Evolutionary conservation across 1,140 invertebrate species (phyloP).

Genomic region (Coptotermes formosanus): DNA sequence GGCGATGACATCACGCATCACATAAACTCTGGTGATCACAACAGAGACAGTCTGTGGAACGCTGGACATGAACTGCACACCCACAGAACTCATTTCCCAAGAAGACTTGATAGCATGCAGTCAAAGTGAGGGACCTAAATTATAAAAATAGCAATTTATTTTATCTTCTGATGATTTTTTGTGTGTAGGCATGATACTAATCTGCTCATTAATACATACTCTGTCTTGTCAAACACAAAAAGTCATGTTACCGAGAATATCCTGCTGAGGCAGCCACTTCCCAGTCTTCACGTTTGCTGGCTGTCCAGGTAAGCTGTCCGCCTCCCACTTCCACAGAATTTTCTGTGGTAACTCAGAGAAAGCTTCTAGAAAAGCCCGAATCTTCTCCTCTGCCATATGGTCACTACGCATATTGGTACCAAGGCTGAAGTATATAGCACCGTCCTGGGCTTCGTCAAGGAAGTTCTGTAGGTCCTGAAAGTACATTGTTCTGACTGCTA

Average conservation of each 20-base stretch:
- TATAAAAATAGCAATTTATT: too few species aligned
- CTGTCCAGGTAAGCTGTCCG: conserved; percentile 47
- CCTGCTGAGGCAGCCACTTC: conserved; percentile 63
- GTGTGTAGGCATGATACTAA: too few species aligned
- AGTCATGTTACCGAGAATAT: conserved; percentile 52
- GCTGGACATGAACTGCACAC: too few species aligned
- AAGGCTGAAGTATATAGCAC: conserved; percentile 31
- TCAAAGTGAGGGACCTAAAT: too few species aligned
- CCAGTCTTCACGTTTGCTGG: conserved; percentile 60
- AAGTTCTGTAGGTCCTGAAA: conserved; percentile 33
- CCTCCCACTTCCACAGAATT: conserved; percentile 61
- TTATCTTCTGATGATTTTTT: too few species aligned
- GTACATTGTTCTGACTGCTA: too few species aligned
- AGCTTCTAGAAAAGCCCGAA: conserved; percentile 37
- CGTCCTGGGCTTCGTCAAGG: conserved; percentile 27
- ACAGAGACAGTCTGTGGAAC: too few species aligned
- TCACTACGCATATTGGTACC: conserved; percentile 31
- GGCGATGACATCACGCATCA: too few species aligned
- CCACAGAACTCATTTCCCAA: too few species aligned
- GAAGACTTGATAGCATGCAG: too few species aligned
- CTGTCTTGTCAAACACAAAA: background rate
- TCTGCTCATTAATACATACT: too few species aligned
- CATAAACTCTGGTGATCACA: too few species aligned
- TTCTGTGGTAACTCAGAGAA: conserved; percentile 50
- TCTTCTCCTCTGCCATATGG: background rate